Percentiles rank a stretch among this genome's conserved stretches.
Conservation (phyloP, 2,113 vertebrate species). For the Misgurnus anguillicaudatus region DNA sequence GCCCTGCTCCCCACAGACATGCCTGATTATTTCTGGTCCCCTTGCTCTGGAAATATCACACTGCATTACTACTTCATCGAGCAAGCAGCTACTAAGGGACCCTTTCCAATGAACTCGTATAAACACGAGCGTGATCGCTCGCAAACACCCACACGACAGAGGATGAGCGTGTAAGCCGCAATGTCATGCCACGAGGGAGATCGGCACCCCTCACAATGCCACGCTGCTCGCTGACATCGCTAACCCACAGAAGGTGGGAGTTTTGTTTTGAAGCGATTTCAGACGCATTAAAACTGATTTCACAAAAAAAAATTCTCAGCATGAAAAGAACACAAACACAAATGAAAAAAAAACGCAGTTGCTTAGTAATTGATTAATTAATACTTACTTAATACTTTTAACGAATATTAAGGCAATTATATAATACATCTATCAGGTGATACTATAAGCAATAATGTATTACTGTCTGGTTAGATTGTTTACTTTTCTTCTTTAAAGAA, state of each 20-base stretch:
- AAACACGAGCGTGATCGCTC: constrained; percentile 19
- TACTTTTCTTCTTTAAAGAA: not conserved
- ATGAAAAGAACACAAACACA: not conserved
- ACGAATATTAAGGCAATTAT: too few species aligned
- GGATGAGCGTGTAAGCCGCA: not conserved
- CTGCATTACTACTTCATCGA: constrained; percentile 40
- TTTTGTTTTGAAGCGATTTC: not conserved
- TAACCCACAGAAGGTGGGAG: not conserved
- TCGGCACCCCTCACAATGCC: not conserved
- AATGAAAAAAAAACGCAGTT: too few species aligned
- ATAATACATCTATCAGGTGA: not conserved
- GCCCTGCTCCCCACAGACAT: constrained; percentile 16
- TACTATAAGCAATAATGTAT: not conserved
- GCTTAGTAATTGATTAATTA: too few species aligned
- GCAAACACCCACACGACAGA: constrained; percentile 25
- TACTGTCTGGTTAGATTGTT: not conserved
- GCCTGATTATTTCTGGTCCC: constrained; percentile 43
- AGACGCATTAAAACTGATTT: too few species aligned
- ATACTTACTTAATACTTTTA: too few species aligned
- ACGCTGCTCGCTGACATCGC: not conserved
- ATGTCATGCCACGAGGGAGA: constrained; percentile 25
- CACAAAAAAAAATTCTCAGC: not conserved
- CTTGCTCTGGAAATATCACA: constrained; percentile 28
- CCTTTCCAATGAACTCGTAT: constrained; percentile 23
- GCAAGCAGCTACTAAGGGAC: constrained; percentile 18